Evolutionary conservation across 2,797 vertebrate species (phyloP), one percentile per base, ranked within the genome.

Genomic region (Poecilia picta): DNA sequence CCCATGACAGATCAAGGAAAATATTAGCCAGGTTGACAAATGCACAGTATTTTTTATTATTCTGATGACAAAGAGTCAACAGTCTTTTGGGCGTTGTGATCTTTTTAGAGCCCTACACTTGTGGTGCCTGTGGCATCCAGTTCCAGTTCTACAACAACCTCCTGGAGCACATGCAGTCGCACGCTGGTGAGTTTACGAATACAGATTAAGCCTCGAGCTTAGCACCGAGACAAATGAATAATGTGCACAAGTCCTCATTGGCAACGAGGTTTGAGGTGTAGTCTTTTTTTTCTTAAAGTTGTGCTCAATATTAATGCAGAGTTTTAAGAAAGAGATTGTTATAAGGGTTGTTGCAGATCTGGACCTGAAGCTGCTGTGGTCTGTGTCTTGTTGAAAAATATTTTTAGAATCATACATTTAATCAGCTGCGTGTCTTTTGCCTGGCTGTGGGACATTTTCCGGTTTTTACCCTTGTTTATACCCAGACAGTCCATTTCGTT

Each of bases 71-170:
- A 89, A 91, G 87, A 89, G 88, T 91, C 91, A 91, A 91, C 36
- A 57, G 90, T 88, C 88, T 86, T 93, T 85, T 95, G 94, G 94
- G 89, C 93, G 87, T 97, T 96, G 95, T 96, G 95, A 89, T 94
- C 91, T 92, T 76, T 96, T 89, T 96, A 99, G 98, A 99, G 94
- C 98, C 98, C 92, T 99, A 98, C 95, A 98, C 98, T 82, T 99
- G 98, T 82, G 98, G 98, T 89, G 98, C 98, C 95, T 99, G 98
- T 94, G 98, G 98, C 92, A 99, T 99, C 95, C 98, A 99, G 97
- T 99, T 99, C 96, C 98, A 99, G 96, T 99, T 99, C 97, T 99
- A 99, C 97, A 99, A 97, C 97, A 99, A 99, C 95, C 97, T 99
- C 91, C 96, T 99, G 96, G 98, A 99, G 94, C 98, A 99, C 96